Evolutionary conservation across 1,140 invertebrate species (phyloP).

Genomic region (Diachasmimorpha longicaudata): DNA sequence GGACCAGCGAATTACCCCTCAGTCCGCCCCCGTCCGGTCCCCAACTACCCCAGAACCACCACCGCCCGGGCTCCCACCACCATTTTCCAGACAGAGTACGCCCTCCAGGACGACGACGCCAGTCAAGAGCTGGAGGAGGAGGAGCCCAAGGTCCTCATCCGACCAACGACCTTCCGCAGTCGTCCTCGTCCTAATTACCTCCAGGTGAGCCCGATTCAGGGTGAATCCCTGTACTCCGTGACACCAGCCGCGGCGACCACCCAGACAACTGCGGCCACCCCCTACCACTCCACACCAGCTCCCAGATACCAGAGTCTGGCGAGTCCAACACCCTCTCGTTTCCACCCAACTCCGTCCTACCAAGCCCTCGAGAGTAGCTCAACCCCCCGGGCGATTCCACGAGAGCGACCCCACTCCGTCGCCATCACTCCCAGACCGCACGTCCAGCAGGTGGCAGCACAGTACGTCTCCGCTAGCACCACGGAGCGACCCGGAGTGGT

Average conservation of each 20-base stretch:
- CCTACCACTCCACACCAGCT: constrained; percentile 57
- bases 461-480: constrained; percentile 65
- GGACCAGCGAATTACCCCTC: constrained; percentile 72
- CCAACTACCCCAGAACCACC: constrained; percentile 56
- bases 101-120: constrained; percentile 63
- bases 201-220: constrained; percentile 43
- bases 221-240: constrained; percentile 39
- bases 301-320: constrained; percentile 49
- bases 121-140: constrained; percentile 68
- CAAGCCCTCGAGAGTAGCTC: constrained; percentile 57
- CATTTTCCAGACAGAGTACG: constrained; percentile 71
- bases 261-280: constrained; percentile 37
- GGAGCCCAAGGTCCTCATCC: constrained; percentile 54
- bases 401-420: constrained; percentile 59
- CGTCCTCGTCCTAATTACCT: constrained; percentile 45
- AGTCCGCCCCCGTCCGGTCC: constrained; percentile 59
- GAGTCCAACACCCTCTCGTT: constrained; percentile 43
- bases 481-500: constrained; percentile 59
- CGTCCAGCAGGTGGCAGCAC: constrained; percentile 69
- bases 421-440: constrained; percentile 70
- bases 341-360: constrained; percentile 47
- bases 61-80: constrained; percentile 68
- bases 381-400: constrained; percentile 54
- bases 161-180: constrained; percentile 43
- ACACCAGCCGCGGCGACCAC: constrained; percentile 48